Conservation (phyloP, 2,113 vertebrate genomes). For the Lates calcarifer region DNA sequence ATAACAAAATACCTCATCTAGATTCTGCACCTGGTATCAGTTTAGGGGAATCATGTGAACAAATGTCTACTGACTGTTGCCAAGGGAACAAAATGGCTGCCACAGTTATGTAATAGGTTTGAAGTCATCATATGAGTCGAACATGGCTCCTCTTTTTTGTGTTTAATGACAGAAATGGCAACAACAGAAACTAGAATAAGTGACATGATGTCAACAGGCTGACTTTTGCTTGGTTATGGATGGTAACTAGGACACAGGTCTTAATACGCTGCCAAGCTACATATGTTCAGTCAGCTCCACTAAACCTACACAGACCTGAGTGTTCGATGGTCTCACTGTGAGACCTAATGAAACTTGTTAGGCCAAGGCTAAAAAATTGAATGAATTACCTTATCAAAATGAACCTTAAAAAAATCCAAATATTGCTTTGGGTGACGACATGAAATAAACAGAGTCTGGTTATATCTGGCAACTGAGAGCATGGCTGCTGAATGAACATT, state of each 20-base stretch:
- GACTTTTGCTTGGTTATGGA: no score
- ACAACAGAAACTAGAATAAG: no score
- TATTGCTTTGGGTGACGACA: background rate
- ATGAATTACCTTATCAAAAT: background rate
- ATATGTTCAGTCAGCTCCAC: background rate
- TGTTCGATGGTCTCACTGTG: background rate
- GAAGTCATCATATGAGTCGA: conserved; percentile 1
- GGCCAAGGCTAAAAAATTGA: background rate
- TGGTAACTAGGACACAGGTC: background rate
- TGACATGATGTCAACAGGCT: no score
- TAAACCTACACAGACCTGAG: background rate
- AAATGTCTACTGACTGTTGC: background rate
- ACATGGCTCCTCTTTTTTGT: no score
- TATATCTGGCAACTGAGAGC: background rate
- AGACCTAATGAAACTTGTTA: background rate
- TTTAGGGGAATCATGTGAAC: background rate
- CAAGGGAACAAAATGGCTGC: conserved; percentile 56
- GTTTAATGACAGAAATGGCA: no score
- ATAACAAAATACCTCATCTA: accelerated
- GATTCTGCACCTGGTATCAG: conserved; percentile 18
- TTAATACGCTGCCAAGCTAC: background rate
- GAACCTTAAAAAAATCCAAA: no score
- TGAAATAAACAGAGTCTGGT: background rate
- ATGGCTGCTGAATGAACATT: background rate
- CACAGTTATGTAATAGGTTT: conserved; percentile 36